phyloP scores from a whole-genome alignment of 2,888 invertebrate species.

The Trachelus iudaicus region DNA sequence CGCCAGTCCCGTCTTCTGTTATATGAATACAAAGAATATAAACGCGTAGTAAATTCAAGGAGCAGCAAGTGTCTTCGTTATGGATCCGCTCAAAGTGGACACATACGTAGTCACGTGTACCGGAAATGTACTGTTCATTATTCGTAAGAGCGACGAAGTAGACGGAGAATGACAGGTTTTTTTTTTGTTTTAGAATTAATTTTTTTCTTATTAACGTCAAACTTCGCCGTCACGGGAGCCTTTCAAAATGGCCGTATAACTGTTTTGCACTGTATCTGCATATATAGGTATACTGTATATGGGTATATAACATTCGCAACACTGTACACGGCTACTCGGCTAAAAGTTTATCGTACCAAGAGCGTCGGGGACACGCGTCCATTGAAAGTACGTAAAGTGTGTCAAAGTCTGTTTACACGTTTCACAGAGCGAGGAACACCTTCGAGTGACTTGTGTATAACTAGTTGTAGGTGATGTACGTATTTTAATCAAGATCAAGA shows the following conservation, averaged over 20 bases:
- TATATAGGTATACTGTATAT: neutral
- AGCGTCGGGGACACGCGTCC: neutral
- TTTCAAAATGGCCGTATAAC: neutral
- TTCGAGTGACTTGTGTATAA: neutral
- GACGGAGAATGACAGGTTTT: too few species aligned
- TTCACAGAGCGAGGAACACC: neutral
- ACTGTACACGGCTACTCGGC: neutral
- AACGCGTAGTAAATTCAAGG: neutral
- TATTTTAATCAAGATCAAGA: neutral
- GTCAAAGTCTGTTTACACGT: neutral
- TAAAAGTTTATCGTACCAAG: neutral
- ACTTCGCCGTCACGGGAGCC: neutral
- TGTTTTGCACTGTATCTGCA: neutral
- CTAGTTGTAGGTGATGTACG: neutral
- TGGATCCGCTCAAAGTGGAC: neutral
- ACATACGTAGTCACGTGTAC: neutral
- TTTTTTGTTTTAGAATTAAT: too few species aligned
- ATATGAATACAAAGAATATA: slow-evolving; percentile 8
- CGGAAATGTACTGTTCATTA: neutral
- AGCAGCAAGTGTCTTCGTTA: neutral
- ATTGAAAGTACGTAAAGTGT: neutral
- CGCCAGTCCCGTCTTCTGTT: slow-evolving; percentile 3
- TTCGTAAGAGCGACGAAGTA: neutral
- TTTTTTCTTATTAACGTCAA: neutral
- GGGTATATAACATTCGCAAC: neutral